These are phyloP conservation scores for Otolemur garnettii DNA, from an alignment of 2,113 vertebrate genomes.

Conservation along the genomic window DNA sequence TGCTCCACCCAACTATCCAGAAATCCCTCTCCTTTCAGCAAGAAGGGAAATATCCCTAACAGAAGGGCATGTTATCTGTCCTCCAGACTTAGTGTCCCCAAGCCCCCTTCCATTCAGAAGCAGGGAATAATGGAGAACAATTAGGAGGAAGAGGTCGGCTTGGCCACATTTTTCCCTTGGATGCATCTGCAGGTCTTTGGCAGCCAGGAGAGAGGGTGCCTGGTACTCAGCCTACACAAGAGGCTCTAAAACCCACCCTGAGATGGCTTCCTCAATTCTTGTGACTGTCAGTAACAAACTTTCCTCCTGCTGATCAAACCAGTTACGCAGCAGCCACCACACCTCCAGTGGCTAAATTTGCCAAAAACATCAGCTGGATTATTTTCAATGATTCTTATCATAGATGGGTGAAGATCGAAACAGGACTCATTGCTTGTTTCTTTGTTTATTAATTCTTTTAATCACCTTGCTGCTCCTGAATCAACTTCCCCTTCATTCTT, in stretches of 20 bases:
- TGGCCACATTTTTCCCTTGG: background rate
- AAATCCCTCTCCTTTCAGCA: background rate
- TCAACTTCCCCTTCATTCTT: background rate
- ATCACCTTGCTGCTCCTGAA: background rate
- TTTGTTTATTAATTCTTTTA: background rate
- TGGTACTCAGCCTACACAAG: accelerated
- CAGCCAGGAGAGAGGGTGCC: no score
- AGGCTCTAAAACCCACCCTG: background rate
- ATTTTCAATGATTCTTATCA: background rate
- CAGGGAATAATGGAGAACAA: background rate
- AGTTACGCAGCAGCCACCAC: background rate
- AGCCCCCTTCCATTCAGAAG: background rate
- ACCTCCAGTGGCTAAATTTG: background rate
- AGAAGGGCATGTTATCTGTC: background rate
- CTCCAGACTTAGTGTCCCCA: background rate
- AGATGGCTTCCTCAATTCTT: background rate
- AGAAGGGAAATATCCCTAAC: background rate
- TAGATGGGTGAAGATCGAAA: background rate
- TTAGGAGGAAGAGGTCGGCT: accelerated
- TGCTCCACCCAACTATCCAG: background rate
- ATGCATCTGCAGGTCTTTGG: background rate
- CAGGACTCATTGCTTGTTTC: background rate
- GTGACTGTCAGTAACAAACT: background rate
- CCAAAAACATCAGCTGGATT: background rate
- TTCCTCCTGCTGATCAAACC: background rate